A percentile compares a stretch with the other conserved stretches of the same genome.
These are phyloP conservation scores for Zophobas atratus DNA, from an alignment of 1,140 invertebrate species.

Conservation along the genomic window DNA sequence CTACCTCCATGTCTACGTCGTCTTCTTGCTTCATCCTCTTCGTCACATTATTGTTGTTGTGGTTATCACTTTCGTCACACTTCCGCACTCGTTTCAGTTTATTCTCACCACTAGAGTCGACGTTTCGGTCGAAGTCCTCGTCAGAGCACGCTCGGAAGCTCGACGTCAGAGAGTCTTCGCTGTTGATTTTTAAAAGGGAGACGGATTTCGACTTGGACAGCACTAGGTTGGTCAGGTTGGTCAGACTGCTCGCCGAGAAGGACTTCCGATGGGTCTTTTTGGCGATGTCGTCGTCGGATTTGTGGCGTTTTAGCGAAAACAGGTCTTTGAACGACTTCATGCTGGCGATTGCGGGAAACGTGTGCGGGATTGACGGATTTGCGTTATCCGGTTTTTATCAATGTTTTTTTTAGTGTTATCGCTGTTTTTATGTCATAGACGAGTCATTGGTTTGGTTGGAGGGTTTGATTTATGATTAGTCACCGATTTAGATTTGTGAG, in stretches of 20 bases:
- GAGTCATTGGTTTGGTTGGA: too few species aligned
- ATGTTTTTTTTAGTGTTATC: too few species aligned
- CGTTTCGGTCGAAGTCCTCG: neutral
- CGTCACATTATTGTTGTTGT: neutral
- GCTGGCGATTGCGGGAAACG: neutral
- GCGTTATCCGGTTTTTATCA: constrained; percentile 9
- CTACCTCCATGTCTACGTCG: neutral
- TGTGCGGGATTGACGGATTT: neutral
- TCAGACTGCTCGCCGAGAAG: constrained; percentile 12
- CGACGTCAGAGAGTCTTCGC: neutral
- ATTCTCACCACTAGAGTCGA: neutral
- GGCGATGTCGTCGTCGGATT: constrained; percentile 32
- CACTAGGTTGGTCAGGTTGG: constrained; percentile 21
- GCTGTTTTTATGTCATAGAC: too few species aligned
- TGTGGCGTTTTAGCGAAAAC: constrained; percentile 19
- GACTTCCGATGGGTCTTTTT: neutral
- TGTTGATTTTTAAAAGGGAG: neutral
- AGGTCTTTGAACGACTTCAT: constrained; percentile 25
- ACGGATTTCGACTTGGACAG: constrained; percentile 18
- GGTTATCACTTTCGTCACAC: neutral
- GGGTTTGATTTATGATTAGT: too few species aligned
- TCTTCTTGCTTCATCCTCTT: neutral
- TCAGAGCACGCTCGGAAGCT: neutral
- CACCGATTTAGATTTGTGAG: too few species aligned
- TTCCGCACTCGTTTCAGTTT: too few species aligned